Evolutionary conservation across 2,113 vertebrate genomes (phyloP), one percentile per base, ranked within the genome.

Genomic region (Prietella phreatophila): DNA sequence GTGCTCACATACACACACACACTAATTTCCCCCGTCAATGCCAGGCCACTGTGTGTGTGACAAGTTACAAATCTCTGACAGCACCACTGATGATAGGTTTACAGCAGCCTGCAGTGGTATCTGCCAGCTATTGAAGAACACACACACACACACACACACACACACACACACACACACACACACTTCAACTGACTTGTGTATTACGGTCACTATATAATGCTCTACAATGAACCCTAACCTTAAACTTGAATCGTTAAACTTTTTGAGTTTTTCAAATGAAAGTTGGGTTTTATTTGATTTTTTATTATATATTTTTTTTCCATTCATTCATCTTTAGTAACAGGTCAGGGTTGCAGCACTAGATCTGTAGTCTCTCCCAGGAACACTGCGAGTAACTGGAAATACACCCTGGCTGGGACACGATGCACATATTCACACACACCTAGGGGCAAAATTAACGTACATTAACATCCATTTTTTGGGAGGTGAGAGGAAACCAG

Each of bases 41-140:
- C 92, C 94, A 93, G 90, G 81, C 86, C 89, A 92, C 89, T 87
- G 50, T 87, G 83, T 90, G 86, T 89, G 93, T 94, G 95, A 95
- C 95, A 95, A 94, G 93, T 93, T 94, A 95, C 95, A 96, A 95
- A 95, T 96, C 94, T 92, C 92, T 93, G 93, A 95, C 94, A 94
- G 93, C 91, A 93, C 92, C 93, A 94, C 94, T 94, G 93, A 95
- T 95, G 94, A 93, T 93, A 94, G 94, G 93, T 94, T 95, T 95
- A 93, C 93, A 95, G 92, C 92, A 88, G 92, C 92, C 94, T 94
- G 91, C 92, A 93, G 92, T 92, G 94, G 90, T 92, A 92, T 93
- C 90, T 93, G 91, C 91, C 94, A 94, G 92, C 92, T 90, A 90
- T 39, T 73, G 75, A 79, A 47, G 60, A 92, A 93, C 27, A 25